phyloP scores from a whole-genome alignment of 2,888 invertebrate species.

The Mayetiola destructor region DNA sequence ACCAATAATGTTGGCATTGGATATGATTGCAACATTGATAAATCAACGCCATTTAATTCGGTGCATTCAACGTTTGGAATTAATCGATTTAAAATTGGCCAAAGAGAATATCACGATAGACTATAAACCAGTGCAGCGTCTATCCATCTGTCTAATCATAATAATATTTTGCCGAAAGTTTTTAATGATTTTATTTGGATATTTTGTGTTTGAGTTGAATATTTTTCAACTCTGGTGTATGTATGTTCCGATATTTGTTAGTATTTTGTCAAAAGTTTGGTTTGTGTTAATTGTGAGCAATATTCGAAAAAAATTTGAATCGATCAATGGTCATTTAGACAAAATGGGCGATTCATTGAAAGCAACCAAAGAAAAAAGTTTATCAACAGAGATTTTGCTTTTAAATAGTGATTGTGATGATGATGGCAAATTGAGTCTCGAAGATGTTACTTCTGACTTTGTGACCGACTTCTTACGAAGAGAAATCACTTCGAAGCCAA shows the following conservation, averaged over 20 bases:
- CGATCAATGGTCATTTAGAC: constrained; percentile 25
- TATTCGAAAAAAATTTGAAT: constrained; percentile 29
- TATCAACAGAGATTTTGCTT: not conserved
- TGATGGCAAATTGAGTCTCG: too few relatives aligned
- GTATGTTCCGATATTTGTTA: constrained; percentile 30
- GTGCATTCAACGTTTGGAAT: constrained; percentile 29
- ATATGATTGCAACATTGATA: constrained; percentile 29
- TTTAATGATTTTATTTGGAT: constrained; percentile 25
- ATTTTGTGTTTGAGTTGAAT: constrained; percentile 25
- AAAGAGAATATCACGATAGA: constrained; percentile 24
- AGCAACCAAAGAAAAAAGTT: constrained; percentile 13
- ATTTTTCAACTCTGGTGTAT: constrained; percentile 27
- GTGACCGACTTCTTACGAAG: not conserved
- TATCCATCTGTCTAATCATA: constrained; percentile 22
- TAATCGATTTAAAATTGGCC: constrained; percentile 29
- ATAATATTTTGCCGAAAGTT: constrained; percentile 27
- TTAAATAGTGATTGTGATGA: too few relatives aligned
- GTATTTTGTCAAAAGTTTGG: constrained; percentile 33
- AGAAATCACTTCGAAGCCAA: not conserved
- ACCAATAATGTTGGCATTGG: constrained; percentile 32
- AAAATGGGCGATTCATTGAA: constrained; percentile 16
- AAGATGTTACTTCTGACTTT: too few relatives aligned
- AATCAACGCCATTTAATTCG: constrained; percentile 28
- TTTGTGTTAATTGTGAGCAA: constrained; percentile 30
- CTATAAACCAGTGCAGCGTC: constrained; percentile 13